These are phyloP conservation scores for Thereva unica DNA, from an alignment of 2,888 invertebrate genomes.

Conservation along the genomic window DNA sequence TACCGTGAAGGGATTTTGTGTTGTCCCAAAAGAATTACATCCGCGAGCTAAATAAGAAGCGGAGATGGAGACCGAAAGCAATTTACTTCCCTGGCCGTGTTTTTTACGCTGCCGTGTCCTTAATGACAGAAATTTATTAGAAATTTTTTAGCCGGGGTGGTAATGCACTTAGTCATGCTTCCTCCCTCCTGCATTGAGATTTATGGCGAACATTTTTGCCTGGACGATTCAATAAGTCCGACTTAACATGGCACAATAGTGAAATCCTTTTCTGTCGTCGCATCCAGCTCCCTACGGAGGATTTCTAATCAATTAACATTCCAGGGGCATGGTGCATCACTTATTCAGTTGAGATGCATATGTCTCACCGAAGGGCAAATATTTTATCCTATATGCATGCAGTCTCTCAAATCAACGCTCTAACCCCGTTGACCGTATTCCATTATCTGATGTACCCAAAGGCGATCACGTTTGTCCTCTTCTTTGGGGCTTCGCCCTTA, in stretches of 20 bases:
- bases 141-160: too few species aligned
- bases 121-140: too few species aligned
- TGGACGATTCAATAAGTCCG: too few species aligned
- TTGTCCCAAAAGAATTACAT: conserved; percentile 30
- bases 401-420: conserved; percentile 20
- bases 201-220: too few species aligned
- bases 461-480: conserved; percentile 39
- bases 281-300: conserved; percentile 7
- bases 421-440: conserved; percentile 26
- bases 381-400: conserved; percentile 34
- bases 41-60: background rate
- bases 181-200: too few species aligned
- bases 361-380: conserved; percentile 39
- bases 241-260: too few species aligned
- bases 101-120: too few species aligned
- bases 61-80: conserved; percentile 21
- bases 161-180: too few species aligned
- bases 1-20: conserved; percentile 1
- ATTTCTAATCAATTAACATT: conserved; percentile 41
- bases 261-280: conserved; percentile 25
- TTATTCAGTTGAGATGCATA: conserved; percentile 38
- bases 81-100: background rate
- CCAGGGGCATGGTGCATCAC: conserved; percentile 35
- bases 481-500: background rate
- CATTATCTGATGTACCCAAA: conserved; percentile 39